Percentiles rank a stretch among this genome's conserved stretches.
Conservation (phyloP, 2,888 invertebrate species). For the Trypoxylon attenuatum region DNA sequence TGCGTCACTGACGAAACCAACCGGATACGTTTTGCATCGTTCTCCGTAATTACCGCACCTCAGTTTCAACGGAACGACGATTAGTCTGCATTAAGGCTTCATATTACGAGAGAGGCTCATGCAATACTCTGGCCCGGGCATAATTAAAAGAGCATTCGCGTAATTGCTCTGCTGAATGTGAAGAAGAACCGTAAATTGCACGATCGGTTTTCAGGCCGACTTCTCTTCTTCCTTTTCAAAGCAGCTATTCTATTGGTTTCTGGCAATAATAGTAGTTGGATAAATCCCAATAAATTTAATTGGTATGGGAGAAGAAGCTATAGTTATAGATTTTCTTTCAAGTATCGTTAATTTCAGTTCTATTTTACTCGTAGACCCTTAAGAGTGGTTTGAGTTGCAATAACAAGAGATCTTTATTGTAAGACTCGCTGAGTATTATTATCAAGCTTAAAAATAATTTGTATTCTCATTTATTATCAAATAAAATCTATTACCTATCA, state of each 20-base stretch:
- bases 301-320: neutral
- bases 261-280: neutral
- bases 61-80: conserved; percentile 51
- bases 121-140: conserved; percentile 48
- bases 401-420: too few relatives aligned
- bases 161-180: conserved; percentile 37
- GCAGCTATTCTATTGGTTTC: neutral
- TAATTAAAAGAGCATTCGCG: conserved; percentile 53
- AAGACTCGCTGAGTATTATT: too few relatives aligned
- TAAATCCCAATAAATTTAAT: neutral
- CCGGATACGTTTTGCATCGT: conserved; percentile 54
- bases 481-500: too few relatives aligned
- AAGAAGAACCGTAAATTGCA: neutral
- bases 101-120: conserved; percentile 56
- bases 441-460: too few relatives aligned
- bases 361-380: too few relatives aligned
- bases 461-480: too few relatives aligned
- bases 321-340: neutral
- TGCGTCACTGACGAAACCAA: conserved; percentile 45
- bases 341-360: too few relatives aligned
- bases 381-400: too few relatives aligned
- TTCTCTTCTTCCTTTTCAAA: neutral
- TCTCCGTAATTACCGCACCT: conserved; percentile 58
- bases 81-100: conserved; percentile 55
- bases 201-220: neutral